These are phyloP conservation scores for Protaetia brevitarsis DNA, from an alignment of 1,140 invertebrate species.

Conservation along the genomic window DNA sequence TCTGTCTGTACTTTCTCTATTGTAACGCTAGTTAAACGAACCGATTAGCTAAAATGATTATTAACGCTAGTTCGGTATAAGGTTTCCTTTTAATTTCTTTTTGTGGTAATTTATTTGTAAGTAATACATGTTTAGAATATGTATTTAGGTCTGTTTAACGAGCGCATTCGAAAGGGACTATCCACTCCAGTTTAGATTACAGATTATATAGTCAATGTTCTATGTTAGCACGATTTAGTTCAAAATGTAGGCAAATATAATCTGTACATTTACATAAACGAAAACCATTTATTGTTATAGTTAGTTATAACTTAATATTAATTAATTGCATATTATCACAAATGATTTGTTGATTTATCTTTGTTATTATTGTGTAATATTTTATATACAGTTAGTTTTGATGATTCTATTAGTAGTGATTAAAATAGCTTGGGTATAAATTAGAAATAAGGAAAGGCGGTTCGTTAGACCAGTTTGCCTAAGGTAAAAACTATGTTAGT, in stretches of 20 bases:
- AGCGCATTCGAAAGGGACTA: not conserved
- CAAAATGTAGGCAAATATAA: no score
- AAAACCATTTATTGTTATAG: not conserved
- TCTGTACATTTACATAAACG: not conserved
- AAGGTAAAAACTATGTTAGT: no score
- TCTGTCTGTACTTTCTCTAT: not conserved
- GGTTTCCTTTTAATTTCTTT: not conserved
- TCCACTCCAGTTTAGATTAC: no score
- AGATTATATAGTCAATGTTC: not conserved
- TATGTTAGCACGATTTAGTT: not conserved
- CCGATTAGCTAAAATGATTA: not conserved
- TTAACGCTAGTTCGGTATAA: not conserved
- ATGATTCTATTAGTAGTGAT: no score
- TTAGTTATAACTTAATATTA: not conserved
- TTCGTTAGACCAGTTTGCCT: no score
- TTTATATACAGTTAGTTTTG: no score
- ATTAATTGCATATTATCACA: no score
- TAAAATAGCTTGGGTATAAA: no score
- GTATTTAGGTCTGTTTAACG: not conserved
- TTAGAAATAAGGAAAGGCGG: no score
- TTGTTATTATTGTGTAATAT: no score
- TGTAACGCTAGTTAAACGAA: not conserved
- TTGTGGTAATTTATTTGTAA: not conserved
- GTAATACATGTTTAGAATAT: not conserved
- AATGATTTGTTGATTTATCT: no score